phyloP scores from a whole-genome alignment of 2,888 invertebrate genomes.

The Blera fallax region DNA sequence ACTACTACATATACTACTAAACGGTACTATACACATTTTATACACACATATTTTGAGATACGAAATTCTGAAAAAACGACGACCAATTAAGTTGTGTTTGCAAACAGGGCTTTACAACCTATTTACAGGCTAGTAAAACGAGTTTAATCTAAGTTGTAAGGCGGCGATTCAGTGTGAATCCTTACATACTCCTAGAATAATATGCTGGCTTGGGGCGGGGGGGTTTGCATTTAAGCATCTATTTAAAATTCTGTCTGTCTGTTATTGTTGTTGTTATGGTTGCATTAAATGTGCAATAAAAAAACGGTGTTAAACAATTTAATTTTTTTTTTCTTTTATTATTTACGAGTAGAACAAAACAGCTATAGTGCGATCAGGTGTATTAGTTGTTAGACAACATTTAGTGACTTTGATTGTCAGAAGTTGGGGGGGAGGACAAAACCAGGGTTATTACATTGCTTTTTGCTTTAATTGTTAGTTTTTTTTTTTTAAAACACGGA shows the following conservation, averaged over 20 bases:
- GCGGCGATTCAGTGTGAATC: conserved; percentile 55
- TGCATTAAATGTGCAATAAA: conserved; percentile 61
- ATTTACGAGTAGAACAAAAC: conserved; percentile 43
- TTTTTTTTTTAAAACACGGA: conserved; percentile 48
- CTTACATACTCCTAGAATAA: conserved; percentile 1
- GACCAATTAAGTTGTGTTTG: conserved; percentile 74
- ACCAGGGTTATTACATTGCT: conserved; percentile 58
- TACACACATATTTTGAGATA: conserved; percentile 77
- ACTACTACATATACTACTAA: conserved; percentile 55
- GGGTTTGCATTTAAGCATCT: conserved; percentile 10
- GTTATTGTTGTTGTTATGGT: conserved; percentile 24
- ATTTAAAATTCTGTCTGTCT: background rate
- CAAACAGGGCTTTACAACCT: conserved; percentile 82
- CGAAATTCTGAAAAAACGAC: conserved; percentile 81
- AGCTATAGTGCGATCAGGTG: conserved; percentile 65
- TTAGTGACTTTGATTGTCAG: conserved; percentile 55
- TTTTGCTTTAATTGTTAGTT: conserved; percentile 39
- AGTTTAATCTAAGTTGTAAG: conserved; percentile 76
- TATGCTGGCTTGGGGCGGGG: background rate
- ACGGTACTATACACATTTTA: conserved; percentile 56
- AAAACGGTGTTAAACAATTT: conserved; percentile 19
- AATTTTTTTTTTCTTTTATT: background rate
- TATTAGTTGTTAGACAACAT: conserved; percentile 67
- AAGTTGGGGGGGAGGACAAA: conserved; percentile 57
- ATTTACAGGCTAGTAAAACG: conserved; percentile 82